Percentiles rank a stretch among this genome's conserved stretches.
Conservation (phyloP, 2,888 invertebrate species). For the Teinopalpus imperialis region DNA sequence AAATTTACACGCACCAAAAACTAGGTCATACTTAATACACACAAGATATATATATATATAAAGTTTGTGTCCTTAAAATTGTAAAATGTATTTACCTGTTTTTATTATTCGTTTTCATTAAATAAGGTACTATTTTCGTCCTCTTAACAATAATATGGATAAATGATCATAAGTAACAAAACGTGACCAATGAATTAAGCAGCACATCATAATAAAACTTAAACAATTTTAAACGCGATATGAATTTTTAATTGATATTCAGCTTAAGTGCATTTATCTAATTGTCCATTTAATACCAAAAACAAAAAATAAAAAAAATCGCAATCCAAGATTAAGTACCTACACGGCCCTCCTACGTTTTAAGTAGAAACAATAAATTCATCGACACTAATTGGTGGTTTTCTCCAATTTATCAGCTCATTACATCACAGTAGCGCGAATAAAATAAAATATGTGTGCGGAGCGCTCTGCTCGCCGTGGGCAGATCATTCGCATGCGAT, state of each 20-base stretch:
- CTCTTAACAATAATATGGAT: too few species aligned
- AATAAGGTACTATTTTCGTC: too few species aligned
- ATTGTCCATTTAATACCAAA: constrained; percentile 63
- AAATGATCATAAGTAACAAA: too few species aligned
- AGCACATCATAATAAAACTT: constrained; percentile 27
- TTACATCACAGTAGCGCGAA: constrained; percentile 83
- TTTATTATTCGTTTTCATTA: too few species aligned
- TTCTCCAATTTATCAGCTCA: constrained; percentile 82
- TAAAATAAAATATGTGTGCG: constrained; percentile 81
- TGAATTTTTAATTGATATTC: constrained; percentile 49
- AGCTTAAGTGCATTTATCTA: constrained; percentile 56
- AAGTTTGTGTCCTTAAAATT: too few species aligned
- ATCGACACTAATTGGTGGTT: constrained; percentile 83
- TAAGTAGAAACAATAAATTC: constrained; percentile 82
- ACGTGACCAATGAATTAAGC: not conserved
- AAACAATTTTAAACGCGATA: constrained; percentile 42
- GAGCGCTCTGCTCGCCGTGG: constrained; percentile 73
- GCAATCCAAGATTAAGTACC: constrained; percentile 73
- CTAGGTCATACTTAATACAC: constrained; percentile 29
- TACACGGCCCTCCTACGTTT: constrained; percentile 78
- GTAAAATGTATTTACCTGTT: too few species aligned
- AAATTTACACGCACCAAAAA: constrained; percentile 46
- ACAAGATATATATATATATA: constrained; percentile 17
- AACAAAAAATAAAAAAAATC: constrained; percentile 61
- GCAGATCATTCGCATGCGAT: constrained; percentile 81